Evolutionary conservation across 2,888 invertebrate genomes (phyloP).

Genomic region (Philereme vetulata): DNA sequence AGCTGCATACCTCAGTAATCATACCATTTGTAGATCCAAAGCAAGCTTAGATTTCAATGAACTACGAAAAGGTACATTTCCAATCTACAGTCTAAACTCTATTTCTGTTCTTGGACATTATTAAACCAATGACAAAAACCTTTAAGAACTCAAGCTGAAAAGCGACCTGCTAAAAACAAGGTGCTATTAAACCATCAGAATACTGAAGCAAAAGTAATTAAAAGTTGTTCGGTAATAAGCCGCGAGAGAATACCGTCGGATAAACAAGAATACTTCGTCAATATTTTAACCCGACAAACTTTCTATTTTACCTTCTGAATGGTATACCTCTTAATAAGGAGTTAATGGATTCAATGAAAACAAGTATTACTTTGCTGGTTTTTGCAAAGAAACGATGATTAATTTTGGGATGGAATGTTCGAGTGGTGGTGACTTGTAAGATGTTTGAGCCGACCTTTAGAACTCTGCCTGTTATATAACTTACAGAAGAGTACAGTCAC

Average conservation of each 20-base stretch:
- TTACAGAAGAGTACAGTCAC: background rate
- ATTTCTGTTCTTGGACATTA: background rate
- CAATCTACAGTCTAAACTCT: no score
- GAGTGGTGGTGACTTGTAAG: slow-evolving; percentile 32
- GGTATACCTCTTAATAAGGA: slow-evolving; percentile 43
- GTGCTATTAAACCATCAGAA: slow-evolving; percentile 56
- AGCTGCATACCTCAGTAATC: no score
- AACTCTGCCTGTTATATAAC: slow-evolving; percentile 5
- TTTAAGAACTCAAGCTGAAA: slow-evolving; percentile 43
- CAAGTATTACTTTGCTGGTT: slow-evolving; percentile 35
- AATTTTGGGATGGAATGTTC: slow-evolving; percentile 32
- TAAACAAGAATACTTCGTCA: slow-evolving; percentile 51
- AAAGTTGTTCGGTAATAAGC: slow-evolving; percentile 56
- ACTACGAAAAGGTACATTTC: no score
- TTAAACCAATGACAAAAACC: slow-evolving; percentile 9
- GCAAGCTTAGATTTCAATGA: no score
- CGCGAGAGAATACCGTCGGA: slow-evolving; percentile 36
- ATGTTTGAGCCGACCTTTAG: slow-evolving; percentile 29
- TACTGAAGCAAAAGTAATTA: slow-evolving; percentile 64
- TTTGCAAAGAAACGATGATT: slow-evolving; percentile 30
- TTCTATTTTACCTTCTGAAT: slow-evolving; percentile 47
- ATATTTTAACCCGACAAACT: slow-evolving; percentile 53
- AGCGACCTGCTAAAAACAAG: slow-evolving; percentile 47
- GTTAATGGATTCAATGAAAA: slow-evolving; percentile 46
- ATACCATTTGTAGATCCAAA: no score